Base-by-base conservation (phyloP, 1,140 invertebrate genomes). In the Drosophila pectinifera region DNA sequence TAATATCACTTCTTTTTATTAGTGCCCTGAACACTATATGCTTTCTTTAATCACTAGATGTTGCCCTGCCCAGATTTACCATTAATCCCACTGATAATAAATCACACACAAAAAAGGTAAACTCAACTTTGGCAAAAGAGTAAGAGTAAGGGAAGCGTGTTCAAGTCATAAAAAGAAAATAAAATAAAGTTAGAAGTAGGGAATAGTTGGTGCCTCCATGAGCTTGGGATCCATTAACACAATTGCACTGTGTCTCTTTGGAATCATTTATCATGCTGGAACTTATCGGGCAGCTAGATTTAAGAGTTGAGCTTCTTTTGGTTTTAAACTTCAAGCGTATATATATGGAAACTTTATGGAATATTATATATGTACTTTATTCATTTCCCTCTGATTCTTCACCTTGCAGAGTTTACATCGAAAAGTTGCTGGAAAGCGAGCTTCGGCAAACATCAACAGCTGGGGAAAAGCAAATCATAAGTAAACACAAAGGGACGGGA, bases 211-310 rank as follows among this genome's bases (percentile, higher is more conserved):
- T 53, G 41, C 36, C 46, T 26, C 24, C 24, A 24, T 16, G 34
- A 56, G 72, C 69, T 53, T 63, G 72, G 76, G 39, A 74, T 86
- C 82, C 81, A 86, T 86, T 86, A 81, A 80, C 82, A 43, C 68
- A 65, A 86, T 81, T 86, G 81, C 73, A 46, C 48, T 49, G 77
- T 51, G 56, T 58, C 18, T 39, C 39, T 16, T 0, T 10, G 79
- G 34, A 62, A 46, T 78, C 82, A 86, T 85, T 85, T 86, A 86
- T 85, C 81, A 78, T 81, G 31, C 53, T 51, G 43, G 42, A 78
- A 48, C 61, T 81, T 74, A 74, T 82, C 74, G 61, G 67, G 56
- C 59, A 81, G 68, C 65, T 81, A 77, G 82, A 86, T 78, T 81
- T 78, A 51, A 55, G 48, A 55, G 59, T 64, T 57, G 49, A 54